Base-by-base conservation (phyloP, 2,888 invertebrate genomes). In the Cantharis nigra region DNA sequence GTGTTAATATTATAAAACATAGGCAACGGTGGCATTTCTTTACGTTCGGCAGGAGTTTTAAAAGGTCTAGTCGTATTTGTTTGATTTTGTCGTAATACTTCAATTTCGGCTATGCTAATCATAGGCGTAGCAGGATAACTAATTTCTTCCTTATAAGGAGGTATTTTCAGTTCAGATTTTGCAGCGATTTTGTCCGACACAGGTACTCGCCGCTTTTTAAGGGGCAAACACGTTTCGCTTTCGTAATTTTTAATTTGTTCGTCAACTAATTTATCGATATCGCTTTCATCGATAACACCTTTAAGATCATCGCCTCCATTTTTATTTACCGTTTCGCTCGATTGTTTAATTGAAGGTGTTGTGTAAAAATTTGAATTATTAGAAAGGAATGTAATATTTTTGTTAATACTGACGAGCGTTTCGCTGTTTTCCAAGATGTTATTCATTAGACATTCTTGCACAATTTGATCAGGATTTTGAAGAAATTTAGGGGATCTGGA, bases 121-220 rank as follows among this genome's bases (percentile, higher is more conserved):
- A 88, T 88, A 4, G 86, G 87, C 10, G 85, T 86, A 13, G 87
- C 86, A 11, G 88, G 88, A 83, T 88, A 88, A 76, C 87, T 87
- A n/a, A 87, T 84, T 78, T 86, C 85, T 72, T 85, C 83, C 63
- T 78, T 79, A 33, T 70, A 23, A 11, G 74, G 64, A n/a, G 33
- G 64, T 20, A 71, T 63, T 64, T 76, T 74, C 9, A 69, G 26
- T 63, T 69, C 72, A 18, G 69, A 14, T 62, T 78, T 79, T n/a
- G 85, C 81, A 0, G 85, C 82, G 4, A n/a, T n/a, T 49, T 49
- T 49, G 7, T 49, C 49, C 5, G 49, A 49, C n/a, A 49, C 49
- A 49, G 49, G 49, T 67, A 84, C 81, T 76, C 85, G 83, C 4
- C 87, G 83, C 78, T 87, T 87, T 76, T 87, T 87, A 74, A 87